Conservation (phyloP, 2,113 vertebrate genomes). For the Grallaria varia region DNA sequence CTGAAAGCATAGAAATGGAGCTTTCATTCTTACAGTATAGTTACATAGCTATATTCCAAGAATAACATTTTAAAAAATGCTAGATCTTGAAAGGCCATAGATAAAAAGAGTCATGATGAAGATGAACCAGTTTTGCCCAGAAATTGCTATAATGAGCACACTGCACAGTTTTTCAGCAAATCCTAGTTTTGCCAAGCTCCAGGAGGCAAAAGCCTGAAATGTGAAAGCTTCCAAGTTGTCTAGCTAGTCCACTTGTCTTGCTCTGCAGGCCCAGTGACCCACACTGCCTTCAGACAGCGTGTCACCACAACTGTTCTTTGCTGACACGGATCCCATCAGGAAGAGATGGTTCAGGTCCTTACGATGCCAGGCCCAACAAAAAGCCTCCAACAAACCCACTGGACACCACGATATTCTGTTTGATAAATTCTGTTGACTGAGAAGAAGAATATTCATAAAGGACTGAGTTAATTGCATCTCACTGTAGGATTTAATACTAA, state of each 20-base stretch:
- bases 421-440: conserved; percentile 95
- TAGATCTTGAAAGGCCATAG: conserved; percentile 65
- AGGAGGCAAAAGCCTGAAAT: conserved; percentile 71
- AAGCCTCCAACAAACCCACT: conserved; percentile 96
- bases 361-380: conserved; percentile 93
- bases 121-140: conserved; percentile 68
- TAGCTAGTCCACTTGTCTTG: conserved; percentile 40
- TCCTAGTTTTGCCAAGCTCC: conserved; percentile 70
- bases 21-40: conserved; percentile 12
- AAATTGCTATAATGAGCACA: conserved; percentile 69
- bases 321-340: not conserved
- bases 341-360: conserved; percentile 47
- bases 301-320: not conserved
- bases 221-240: conserved; percentile 52
- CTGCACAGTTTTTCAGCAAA: conserved; percentile 68
- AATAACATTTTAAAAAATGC: conserved; percentile 56
- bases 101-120: conserved; percentile 54
- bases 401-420: conserved; percentile 94
- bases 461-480: not conserved
- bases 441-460: not conserved
- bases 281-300: not conserved
- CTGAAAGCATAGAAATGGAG: conserved; percentile 9
- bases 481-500: not conserved
- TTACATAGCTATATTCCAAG: conserved; percentile 44
- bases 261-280: conserved; percentile 14